Percentiles rank a stretch among this genome's conserved stretches.
phyloP scores from a whole-genome alignment of 2,113 vertebrate species.

The Hippopotamus amphibius region DNA sequence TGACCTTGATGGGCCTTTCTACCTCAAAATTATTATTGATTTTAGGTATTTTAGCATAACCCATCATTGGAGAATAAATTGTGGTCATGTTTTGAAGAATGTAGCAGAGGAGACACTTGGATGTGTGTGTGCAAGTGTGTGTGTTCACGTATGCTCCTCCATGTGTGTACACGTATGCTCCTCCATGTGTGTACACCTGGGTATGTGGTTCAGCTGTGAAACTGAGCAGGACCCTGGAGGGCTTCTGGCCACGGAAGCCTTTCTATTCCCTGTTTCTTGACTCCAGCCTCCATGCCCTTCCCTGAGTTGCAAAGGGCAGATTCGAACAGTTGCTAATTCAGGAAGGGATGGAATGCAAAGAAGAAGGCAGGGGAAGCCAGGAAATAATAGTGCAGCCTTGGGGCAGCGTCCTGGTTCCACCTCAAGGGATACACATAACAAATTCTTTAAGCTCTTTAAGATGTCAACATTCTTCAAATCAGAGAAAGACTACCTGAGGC shows the following conservation, averaged over 20 bases:
- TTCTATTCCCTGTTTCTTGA: neutral
- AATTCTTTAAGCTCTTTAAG: neutral
- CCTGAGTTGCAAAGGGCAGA: neutral
- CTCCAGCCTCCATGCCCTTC: neutral
- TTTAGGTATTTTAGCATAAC: neutral
- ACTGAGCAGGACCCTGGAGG: neutral
- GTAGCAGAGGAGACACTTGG: neutral
- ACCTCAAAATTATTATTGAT: neutral
- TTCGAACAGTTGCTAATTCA: neutral
- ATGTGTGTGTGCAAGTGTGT: too few relatives aligned
- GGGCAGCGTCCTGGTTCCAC: neutral
- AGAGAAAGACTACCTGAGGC: neutral
- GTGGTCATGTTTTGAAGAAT: neutral
- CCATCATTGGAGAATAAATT: neutral
- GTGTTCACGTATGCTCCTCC: fast-evolving
- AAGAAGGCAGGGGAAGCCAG: neutral
- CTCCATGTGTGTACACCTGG: neutral
- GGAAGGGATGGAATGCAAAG: neutral
- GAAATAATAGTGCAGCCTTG: neutral
- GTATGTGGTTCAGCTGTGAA: neutral
- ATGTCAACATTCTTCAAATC: neutral
- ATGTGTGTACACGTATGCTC: too few relatives aligned
- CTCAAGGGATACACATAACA: neutral
- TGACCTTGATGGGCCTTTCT: neutral
- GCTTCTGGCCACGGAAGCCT: neutral